These are phyloP conservation scores for Gadus chalcogrammus DNA, from an alignment of 2,113 vertebrate genomes.

Conservation along the genomic window DNA sequence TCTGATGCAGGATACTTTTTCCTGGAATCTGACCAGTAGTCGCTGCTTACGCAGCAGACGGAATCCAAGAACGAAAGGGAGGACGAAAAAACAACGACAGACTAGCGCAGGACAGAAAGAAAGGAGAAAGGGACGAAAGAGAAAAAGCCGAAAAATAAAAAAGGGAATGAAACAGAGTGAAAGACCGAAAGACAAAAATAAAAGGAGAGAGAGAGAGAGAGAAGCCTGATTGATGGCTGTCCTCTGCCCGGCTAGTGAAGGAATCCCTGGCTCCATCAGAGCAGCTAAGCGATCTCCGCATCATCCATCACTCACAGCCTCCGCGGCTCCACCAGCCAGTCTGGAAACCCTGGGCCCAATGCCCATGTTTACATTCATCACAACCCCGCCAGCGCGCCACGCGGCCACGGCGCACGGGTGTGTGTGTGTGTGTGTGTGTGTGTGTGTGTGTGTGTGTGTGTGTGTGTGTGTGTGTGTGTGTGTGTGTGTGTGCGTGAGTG, in stretches of 20 bases:
- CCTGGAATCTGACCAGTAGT: too few species aligned
- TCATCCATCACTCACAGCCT: conserved; percentile 1
- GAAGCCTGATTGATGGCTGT: not conserved
- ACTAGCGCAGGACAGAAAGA: too few species aligned
- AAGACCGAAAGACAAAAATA: too few species aligned
- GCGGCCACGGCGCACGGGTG: too few species aligned
- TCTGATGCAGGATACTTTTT: too few species aligned
- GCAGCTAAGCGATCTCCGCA: not conserved
- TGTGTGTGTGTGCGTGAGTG: not conserved
- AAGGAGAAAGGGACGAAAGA: not conserved
- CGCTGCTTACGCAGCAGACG: too few species aligned
- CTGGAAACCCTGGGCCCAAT: conserved; percentile 3
- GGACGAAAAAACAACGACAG: too few species aligned
- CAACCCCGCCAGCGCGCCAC: too few species aligned
- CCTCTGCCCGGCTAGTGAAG: not conserved
- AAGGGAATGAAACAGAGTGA: not conserved
- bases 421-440: not conserved
- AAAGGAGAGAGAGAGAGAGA: too few species aligned
- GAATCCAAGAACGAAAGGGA: too few species aligned
- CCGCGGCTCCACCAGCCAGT: not conserved
- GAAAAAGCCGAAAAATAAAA: not conserved
- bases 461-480: not conserved
- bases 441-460: not conserved
- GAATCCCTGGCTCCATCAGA: not conserved
- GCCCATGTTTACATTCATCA: conserved; percentile 29